Evolutionary conservation across 2,113 vertebrate genomes (phyloP).

Genomic region (Macaca fascicularis): DNA sequence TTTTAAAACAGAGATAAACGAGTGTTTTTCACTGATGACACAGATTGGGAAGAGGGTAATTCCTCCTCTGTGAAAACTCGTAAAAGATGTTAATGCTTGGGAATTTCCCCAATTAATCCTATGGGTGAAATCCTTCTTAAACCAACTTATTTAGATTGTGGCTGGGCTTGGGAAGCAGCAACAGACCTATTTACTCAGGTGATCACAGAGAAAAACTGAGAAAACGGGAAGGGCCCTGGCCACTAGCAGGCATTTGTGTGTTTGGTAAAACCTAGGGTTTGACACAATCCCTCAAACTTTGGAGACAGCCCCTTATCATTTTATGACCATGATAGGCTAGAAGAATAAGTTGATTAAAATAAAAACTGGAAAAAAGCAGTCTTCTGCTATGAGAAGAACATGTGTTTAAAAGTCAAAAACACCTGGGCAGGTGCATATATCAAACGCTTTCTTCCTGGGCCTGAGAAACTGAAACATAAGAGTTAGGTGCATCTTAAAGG

Average conservation of each 20-base stretch:
- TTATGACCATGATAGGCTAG: background rate
- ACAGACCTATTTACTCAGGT: background rate
- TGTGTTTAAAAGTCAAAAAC: background rate
- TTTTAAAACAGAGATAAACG: conserved; percentile 30
- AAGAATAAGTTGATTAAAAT: background rate
- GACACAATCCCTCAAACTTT: background rate
- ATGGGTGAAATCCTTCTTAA: background rate
- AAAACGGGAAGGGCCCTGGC: background rate
- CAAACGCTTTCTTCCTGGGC: too few relatives aligned
- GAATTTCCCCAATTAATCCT: background rate
- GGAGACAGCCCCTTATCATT: background rate
- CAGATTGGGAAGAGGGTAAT: background rate
- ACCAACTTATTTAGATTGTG: background rate
- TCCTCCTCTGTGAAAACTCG: background rate
- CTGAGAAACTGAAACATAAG: too few relatives aligned
- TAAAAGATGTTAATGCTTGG: background rate
- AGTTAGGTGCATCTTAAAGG: too few relatives aligned
- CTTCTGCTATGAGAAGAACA: background rate
- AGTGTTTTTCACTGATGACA: background rate
- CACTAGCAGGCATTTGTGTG: background rate
- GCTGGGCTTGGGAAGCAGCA: background rate
- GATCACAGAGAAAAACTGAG: background rate
- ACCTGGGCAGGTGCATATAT: too few relatives aligned
- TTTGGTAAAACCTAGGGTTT: background rate
- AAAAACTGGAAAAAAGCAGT: background rate